phyloP scores from a whole-genome alignment of 2,888 invertebrate genomes.

The Adelphocoris suturalis region DNA sequence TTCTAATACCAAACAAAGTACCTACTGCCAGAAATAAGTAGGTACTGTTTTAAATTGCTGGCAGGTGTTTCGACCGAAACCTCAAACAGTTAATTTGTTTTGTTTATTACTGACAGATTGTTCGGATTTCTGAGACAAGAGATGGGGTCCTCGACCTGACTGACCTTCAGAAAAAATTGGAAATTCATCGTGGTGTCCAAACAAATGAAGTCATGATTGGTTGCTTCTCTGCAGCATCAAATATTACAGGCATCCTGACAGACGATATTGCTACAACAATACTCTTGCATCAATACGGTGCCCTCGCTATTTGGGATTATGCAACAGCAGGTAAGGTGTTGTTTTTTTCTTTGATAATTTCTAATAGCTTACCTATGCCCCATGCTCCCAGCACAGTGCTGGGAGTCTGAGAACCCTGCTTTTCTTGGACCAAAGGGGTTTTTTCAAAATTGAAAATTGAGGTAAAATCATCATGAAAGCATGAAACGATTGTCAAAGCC shows the following conservation, averaged over 20 bases:
- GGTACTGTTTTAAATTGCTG: too few species aligned
- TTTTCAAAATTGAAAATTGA: too few species aligned
- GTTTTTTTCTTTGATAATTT: neutral
- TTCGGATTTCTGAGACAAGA: slow-evolving; percentile 88
- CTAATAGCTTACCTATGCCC: too few species aligned
- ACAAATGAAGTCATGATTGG: slow-evolving; percentile 87
- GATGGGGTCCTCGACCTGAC: slow-evolving; percentile 89
- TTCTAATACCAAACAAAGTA: too few species aligned
- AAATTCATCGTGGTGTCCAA: slow-evolving; percentile 80
- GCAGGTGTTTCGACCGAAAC: too few species aligned
- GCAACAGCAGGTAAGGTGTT: slow-evolving; percentile 84
- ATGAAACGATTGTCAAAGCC: too few species aligned
- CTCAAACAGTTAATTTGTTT: too few species aligned
- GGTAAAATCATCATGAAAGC: too few species aligned
- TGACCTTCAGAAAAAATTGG: slow-evolving; percentile 85
- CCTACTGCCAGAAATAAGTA: too few species aligned
- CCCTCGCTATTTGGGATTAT: slow-evolving; percentile 94
- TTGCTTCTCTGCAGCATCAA: slow-evolving; percentile 92
- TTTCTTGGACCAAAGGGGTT: too few species aligned
- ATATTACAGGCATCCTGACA: slow-evolving; percentile 91
- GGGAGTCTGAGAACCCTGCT: too few species aligned
- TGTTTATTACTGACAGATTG: slow-evolving; percentile 81
- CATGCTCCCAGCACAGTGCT: too few species aligned
- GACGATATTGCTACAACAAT: slow-evolving; percentile 91
- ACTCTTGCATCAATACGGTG: slow-evolving; percentile 89